A percentile compares a stretch with the other conserved stretches of the same genome.
Evolutionary conservation across 1,140 invertebrate genomes (phyloP).

Genomic region (Adelges cooleyi): DNA sequence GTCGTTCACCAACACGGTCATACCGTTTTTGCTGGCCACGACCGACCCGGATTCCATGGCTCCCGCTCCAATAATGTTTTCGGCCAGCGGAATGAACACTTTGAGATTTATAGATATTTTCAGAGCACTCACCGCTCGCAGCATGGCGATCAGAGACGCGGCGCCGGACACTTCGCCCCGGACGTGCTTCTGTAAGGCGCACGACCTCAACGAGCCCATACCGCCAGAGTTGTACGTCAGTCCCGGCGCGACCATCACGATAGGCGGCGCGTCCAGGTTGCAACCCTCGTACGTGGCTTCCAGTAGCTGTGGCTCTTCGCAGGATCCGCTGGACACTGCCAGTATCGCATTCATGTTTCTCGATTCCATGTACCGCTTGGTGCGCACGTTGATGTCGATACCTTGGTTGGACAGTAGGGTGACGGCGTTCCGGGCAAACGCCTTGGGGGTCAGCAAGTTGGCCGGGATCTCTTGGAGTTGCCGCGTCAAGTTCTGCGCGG

Average conservation of each 20-base stretch:
- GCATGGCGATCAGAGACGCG: slow-evolving; percentile 47
- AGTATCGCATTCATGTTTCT: slow-evolving; percentile 53
- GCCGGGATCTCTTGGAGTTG: slow-evolving; percentile 51
- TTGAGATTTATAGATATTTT: slow-evolving; percentile 47
- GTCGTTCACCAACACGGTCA: slow-evolving; percentile 52
- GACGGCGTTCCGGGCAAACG: slow-evolving; percentile 44
- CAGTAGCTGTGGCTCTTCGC: slow-evolving; percentile 49
- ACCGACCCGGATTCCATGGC: slow-evolving; percentile 55
- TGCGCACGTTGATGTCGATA: slow-evolving; percentile 42
- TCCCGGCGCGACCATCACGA: slow-evolving; percentile 44
- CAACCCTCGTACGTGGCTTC: slow-evolving; percentile 31
- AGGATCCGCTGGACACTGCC: slow-evolving; percentile 48
- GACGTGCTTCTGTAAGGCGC: slow-evolving; percentile 48
- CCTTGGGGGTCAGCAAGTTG: slow-evolving; percentile 51
- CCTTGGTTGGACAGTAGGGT: slow-evolving; percentile 40
- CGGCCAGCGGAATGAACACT: slow-evolving; percentile 47
- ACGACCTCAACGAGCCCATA: slow-evolving; percentile 47
- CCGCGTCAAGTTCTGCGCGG: slow-evolving; percentile 51
- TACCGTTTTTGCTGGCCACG: slow-evolving; percentile 50
- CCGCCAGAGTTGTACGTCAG: slow-evolving; percentile 58
- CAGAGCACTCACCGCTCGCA: slow-evolving; percentile 43
- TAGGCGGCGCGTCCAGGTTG: slow-evolving; percentile 39
- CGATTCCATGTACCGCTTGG: slow-evolving; percentile 41
- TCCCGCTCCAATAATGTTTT: slow-evolving; percentile 50
- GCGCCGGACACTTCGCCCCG: slow-evolving; percentile 58